Evolutionary conservation across 2,888 invertebrate species (phyloP), one percentile per base, ranked within the genome.

Genomic region (Serripes groenlandicus): DNA sequence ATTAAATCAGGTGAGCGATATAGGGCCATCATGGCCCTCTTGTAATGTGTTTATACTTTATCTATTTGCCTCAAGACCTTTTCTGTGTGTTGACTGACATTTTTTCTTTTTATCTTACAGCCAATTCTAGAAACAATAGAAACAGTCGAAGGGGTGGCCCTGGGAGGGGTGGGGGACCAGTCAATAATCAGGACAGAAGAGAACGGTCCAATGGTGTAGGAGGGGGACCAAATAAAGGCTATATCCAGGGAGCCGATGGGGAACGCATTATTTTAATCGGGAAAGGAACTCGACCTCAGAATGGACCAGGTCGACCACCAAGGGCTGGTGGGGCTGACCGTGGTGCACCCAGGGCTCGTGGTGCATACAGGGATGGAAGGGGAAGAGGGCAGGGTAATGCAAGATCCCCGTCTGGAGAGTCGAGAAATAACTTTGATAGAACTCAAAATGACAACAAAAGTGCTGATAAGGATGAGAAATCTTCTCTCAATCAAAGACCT

Each of bases 261-360:
- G 87, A 87, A n/a, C 79, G 89, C 30, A 87, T 83, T 23, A 79
- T 86, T 35, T 70, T 86, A 23, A 86, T 86, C 56, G 86, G 86
- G 18, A 64, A 75, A 37, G 77, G 81, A 64, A 83, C 85, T 0
- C 69, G 85, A 37, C 83, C 79, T 11, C 83, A 83, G 75, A 60
- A 74, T 66, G 70, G 74, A 7, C 64, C 70, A 26, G 32, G 75
- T 18, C 64, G 81, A 34, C 75, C 81, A 30, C 54, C 79, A 18
- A 37, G 89, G 34, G 81, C 87, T 34, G 81, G 86, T n/a, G 62
- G 83, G 35, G n/a, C n/a, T n/a, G 72, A 81, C 0, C 62, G 85
- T 15, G 64, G 75, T 4, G 42, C 60, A 73, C 49, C 32, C 30
- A 62, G 74, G 23, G 74, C 64, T 21, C 28, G 74, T 23, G 74